Base-by-base conservation (phyloP, 2,797 vertebrate genomes). In the Tamandua tetradactyla region DNA sequence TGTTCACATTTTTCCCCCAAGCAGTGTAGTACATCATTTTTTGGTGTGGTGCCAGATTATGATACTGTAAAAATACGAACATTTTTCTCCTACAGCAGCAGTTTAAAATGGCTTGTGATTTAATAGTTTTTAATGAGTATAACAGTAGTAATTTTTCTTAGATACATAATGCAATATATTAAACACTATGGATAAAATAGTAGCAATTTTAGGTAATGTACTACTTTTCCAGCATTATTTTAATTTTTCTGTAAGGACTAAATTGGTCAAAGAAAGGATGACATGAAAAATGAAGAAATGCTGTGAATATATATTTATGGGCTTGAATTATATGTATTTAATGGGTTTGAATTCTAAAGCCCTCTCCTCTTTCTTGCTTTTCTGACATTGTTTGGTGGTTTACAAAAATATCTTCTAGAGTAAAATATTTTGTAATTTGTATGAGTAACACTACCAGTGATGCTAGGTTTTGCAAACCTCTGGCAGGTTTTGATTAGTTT, bases 41-140 rank as follows among this genome's bases (percentile, higher is more conserved):
- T 91, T 89, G 94, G 89, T 90, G 22, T 79, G 27, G 35, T 82
- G 88, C 68, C 81, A 93, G 71, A 89, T 49, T 75, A 15, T 13
- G 64, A 27, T 91, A 92, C 14, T 92, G 57, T 95, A 91, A 93
- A 96, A 95, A 37, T 93, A 55, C 55, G 75, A 96, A 82, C 40
- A 10, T 95, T 95, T 93, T 97, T 92, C 85, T 97, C 90, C 84
- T 95, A 55, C 44, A 86, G 84, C 78, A 90, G 89, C 92, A 83
- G 72, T 97, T 96, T 97, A 85, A 97, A 95, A 96, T 85, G 76
- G 92, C 88, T 68, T 88, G 30, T 93, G 83, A 96, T 97, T 94
- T 49, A 95, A 71, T 91, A 84, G 25, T 59, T 95, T 97, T 96
- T 81, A 95, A 97, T 89, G 88, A 93, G 52, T 91, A 27, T 85